phyloP scores from a whole-genome alignment of 2,113 vertebrate species.

The Lampris megalopsis region DNA sequence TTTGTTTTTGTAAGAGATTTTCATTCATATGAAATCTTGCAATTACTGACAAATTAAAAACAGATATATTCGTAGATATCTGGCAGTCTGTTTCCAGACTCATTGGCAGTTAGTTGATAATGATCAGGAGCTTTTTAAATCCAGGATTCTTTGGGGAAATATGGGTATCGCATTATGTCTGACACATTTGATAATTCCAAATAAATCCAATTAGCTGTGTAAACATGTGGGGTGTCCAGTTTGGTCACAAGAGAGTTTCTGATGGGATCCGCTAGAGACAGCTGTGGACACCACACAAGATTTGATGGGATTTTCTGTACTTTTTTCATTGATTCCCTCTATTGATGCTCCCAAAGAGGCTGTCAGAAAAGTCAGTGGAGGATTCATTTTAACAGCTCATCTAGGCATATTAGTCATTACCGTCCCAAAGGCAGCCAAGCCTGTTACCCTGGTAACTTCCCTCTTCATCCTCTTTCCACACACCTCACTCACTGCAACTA shows the following conservation, averaged over 20 bases:
- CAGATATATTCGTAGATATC: slow-evolving; percentile 19
- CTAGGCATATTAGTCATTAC: neutral
- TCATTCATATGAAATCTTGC: slow-evolving; percentile 14
- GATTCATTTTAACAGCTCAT: neutral
- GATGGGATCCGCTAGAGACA: neutral
- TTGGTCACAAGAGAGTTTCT: neutral
- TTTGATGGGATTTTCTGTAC: neutral
- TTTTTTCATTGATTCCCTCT: slow-evolving; percentile 20
- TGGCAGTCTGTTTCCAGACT: slow-evolving; percentile 1
- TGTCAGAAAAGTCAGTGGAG: neutral
- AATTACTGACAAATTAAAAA: slow-evolving; percentile 50
- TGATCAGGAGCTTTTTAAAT: slow-evolving; percentile 17
- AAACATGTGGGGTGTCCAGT: slow-evolving; percentile 4
- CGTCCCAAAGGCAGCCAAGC: neutral
- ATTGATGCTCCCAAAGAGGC: slow-evolving; percentile 4
- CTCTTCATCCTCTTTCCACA: slow-evolving; percentile 32
- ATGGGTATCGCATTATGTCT: neutral
- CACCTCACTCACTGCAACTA: neutral
- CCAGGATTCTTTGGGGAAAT: slow-evolving; percentile 5
- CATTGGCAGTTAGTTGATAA: slow-evolving; percentile 21
- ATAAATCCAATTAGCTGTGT: slow-evolving; percentile 16
- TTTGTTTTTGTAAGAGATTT: neutral
- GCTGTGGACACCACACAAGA: slow-evolving; percentile 4
- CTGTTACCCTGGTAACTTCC: neutral
- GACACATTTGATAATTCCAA: slow-evolving; percentile 18